Base-by-base conservation (phyloP, 2,113 vertebrate genomes). In the Nerophis ophidion region DNA sequence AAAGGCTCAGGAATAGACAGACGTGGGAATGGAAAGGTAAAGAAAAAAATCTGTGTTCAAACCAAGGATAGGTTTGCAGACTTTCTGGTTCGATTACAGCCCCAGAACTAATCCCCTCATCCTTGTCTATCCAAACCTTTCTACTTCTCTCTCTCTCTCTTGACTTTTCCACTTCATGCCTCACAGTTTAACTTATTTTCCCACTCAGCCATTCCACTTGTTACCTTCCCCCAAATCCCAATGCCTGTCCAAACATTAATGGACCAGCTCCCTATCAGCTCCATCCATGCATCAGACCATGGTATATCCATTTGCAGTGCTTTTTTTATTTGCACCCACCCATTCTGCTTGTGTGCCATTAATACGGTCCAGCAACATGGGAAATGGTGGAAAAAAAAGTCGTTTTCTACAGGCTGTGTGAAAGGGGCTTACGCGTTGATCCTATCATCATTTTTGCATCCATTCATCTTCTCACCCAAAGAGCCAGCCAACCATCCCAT, bases 1-100 rank as follows among this genome's bases (percentile, higher is more conserved):
- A 57, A 56, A 49, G 54, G 58, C 62, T 62, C 38, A 76, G 65
- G 70, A 72, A 80, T 54, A 17, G 59, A 74, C 67, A 61, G 48
- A 54, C 5, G 1, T 10, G 68, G 73, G 71, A 82, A 44, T 12
- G 11, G 40, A 72, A 73, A 76, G 67, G 63, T 69, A 46, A 57
- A 9, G 48, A 45, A 14, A 57, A 42, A 56, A 56, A 19, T 42
- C 54, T 4, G 36, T 19, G 10, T 56, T 44, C 16, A 56, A 40
- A 68, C 47, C 26, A 33, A 33, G 65, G 71, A 68, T 60, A 63
- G 74, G 69, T 84, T 79, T 77, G 76, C 81, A 80, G 79, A 82
- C 76, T 82, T 76, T 80, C 64, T 80, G 81, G 85, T 86, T 81
- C 70, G 80, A 86, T 86, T 85, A 84, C 69, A 71, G 75, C 80